phyloP scores from a whole-genome alignment of 1,140 invertebrate genomes.

The Aporrectodea caliginosa region DNA sequence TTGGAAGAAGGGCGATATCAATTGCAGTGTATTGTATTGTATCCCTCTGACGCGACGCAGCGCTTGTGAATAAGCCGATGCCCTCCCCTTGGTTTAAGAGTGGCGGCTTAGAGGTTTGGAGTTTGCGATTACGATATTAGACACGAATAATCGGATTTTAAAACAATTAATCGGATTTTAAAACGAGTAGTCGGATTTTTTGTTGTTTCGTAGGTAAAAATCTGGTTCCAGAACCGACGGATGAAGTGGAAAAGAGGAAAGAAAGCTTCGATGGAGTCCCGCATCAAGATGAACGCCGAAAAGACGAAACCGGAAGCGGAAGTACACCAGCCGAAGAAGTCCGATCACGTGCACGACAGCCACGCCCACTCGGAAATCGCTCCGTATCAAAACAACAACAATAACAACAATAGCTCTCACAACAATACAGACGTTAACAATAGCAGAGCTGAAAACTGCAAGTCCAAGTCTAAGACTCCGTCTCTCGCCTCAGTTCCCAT shows the following conservation, averaged over 20 bases:
- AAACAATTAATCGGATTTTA: too few species aligned
- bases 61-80: too few species aligned
- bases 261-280: constrained; percentile 42
- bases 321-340: not conserved
- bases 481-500: too few species aligned
- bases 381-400: not conserved
- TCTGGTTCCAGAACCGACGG: constrained; percentile 72
- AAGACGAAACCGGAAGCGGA: not conserved
- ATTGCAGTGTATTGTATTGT: too few species aligned
- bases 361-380: not conserved
- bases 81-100: too few species aligned
- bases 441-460: not conserved
- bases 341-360: not conserved
- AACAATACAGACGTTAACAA: not conserved
- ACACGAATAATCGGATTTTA: too few species aligned
- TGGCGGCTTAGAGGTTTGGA: too few species aligned
- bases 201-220: constrained; percentile 61
- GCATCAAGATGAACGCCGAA: not conserved
- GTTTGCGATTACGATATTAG: too few species aligned
- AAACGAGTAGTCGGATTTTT: too few species aligned
- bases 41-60: too few species aligned
- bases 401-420: not conserved
- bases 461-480: not conserved
- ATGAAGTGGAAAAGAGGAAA: constrained; percentile 89
- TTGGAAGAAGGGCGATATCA: too few species aligned